Percentiles rank a stretch among this genome's conserved stretches.
These are phyloP conservation scores for Petrosia ficiformis DNA, from an alignment of 37 sponge, comb jelly and placozoan genomes.

Conservation along the genomic window DNA sequence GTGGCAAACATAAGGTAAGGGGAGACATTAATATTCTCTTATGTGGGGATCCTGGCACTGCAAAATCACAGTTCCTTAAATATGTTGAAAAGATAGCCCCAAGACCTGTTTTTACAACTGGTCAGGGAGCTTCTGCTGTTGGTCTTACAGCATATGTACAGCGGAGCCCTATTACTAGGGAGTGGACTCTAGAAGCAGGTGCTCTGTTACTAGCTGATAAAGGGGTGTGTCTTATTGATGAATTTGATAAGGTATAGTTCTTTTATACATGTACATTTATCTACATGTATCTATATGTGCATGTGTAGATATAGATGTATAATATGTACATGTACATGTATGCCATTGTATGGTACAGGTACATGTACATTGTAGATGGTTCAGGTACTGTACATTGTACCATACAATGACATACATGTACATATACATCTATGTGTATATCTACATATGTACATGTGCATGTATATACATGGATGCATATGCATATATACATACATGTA, in stretches of 20 bases:
- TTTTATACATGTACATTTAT: no score
- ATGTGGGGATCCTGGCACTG: conserved; percentile 99
- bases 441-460: no score
- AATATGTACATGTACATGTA: no score
- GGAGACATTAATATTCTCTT: conserved; percentile 96
- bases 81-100: conserved; percentile 98
- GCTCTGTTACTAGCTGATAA: conserved; percentile 98
- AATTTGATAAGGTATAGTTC: conserved; percentile 99
- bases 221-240: conserved; percentile 98
- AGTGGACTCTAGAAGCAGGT: conserved; percentile 99
- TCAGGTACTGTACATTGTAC: no score
- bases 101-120: conserved; percentile 95
- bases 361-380: no score
- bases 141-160: conserved; percentile 98
- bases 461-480: no score
- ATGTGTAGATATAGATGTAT: no score
- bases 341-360: no score
- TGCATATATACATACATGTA: no score
- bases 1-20: conserved; percentile 93
- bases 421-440: no score
- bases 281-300: no score
- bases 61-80: conserved; percentile 99
- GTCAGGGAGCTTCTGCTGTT: conserved; percentile 96
- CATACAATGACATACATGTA: no score
- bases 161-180: conserved; percentile 93